A percentile compares a stretch with the other conserved stretches of the same genome.
These are phyloP conservation scores for Silurus asotus DNA, from an alignment of 2,113 vertebrate species.

Conservation along the genomic window DNA sequence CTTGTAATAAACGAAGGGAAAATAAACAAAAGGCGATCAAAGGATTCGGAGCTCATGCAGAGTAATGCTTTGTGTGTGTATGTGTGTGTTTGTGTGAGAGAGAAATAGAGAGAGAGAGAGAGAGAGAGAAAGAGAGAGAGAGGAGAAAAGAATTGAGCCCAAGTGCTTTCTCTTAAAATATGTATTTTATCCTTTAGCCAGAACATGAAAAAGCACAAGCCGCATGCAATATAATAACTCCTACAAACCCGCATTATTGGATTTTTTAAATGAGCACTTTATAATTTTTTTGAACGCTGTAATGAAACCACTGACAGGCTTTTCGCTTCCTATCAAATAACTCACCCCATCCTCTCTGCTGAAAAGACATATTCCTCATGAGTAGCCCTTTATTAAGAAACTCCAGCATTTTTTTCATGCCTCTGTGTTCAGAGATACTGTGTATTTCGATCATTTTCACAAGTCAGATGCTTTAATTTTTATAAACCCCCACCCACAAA, in stretches of 20 bases:
- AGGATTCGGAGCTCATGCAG: conserved; percentile 19
- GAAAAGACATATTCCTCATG: not conserved
- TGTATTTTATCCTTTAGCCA: conserved; percentile 25
- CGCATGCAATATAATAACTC: conserved; percentile 55
- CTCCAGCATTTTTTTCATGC: not conserved
- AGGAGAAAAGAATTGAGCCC: not conserved
- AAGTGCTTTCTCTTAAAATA: conserved; percentile 25
- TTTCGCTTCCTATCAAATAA: not conserved
- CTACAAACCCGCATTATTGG: not conserved
- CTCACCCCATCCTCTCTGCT: not conserved
- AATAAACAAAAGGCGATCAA: conserved; percentile 36
- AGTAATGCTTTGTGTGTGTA: conserved; percentile 26
- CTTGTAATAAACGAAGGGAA: conserved; percentile 49
- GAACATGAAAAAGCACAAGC: conserved; percentile 60
- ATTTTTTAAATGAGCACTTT: not conserved
- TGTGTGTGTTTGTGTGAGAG: conserved; percentile 44
- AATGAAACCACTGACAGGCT: not conserved
- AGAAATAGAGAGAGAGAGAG: conserved; percentile 11
- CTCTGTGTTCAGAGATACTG: not conserved
- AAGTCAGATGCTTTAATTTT: not conserved
- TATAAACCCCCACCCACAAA: not conserved
- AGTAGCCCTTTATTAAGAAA: not conserved
- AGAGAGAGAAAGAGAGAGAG: too few species aligned
- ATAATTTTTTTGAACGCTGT: not conserved
- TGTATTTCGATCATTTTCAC: conserved; percentile 1